phyloP scores from a whole-genome alignment of 2,888 invertebrate genomes.

The Sphaeridia pumilis region DNA sequence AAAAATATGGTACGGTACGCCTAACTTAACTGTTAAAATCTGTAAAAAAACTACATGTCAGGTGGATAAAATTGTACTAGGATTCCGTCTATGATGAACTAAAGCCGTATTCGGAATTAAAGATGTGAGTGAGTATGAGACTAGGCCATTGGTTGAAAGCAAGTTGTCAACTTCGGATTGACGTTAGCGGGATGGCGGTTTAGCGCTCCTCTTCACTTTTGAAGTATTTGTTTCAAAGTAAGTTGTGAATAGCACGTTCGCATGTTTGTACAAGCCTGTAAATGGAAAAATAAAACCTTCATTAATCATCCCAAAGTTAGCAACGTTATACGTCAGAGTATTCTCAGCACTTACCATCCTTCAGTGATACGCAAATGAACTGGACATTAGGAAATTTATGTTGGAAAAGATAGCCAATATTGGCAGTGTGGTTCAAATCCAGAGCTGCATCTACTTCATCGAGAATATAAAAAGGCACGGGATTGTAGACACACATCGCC shows the following conservation, averaged over 20 bases:
- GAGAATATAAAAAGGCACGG: slow-evolving; percentile 96
- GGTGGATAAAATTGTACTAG: no score
- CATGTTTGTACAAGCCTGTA: slow-evolving; percentile 40
- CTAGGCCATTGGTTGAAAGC: no score
- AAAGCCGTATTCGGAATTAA: no score
- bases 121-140: no score
- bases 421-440: slow-evolving; percentile 95
- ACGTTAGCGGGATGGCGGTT: no score
- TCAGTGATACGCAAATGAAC: slow-evolving; percentile 94
- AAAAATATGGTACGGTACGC: no score
- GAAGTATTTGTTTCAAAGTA: slow-evolving; percentile 93
- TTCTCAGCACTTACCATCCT: slow-evolving; percentile 49
- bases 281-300: not conserved
- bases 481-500: slow-evolving; percentile 91
- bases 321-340: not conserved
- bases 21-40: no score
- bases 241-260: slow-evolving; percentile 91
- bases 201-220: slow-evolving; percentile 48
- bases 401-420: slow-evolving; percentile 91
- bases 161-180: no score
- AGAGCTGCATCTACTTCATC: slow-evolving; percentile 98
- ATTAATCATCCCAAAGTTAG: not conserved
- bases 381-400: slow-evolving; percentile 78
- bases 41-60: no score
- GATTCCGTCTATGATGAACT: no score